phyloP scores from a whole-genome alignment of 2,888 invertebrate species.

The Ctena decussata region DNA sequence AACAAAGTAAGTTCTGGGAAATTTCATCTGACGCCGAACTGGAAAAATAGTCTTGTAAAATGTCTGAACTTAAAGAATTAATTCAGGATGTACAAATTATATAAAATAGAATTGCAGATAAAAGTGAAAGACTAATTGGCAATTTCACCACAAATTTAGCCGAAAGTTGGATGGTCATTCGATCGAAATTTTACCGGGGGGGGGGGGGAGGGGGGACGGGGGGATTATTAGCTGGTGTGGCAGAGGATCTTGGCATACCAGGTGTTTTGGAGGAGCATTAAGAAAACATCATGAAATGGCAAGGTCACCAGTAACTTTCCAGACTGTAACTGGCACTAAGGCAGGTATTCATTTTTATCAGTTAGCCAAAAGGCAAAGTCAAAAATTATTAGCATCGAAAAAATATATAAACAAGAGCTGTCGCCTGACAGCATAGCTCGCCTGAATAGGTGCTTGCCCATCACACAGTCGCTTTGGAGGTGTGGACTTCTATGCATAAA shows the following conservation, averaged over 20 bases:
- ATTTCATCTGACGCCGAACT: no score
- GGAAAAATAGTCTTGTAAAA: not conserved
- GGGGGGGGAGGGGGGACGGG: no score
- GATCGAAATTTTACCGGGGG: conserved; percentile 58
- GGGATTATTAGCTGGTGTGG: conserved; percentile 39
- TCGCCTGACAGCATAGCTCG: no score
- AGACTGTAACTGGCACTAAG: not conserved
- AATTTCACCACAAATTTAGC: conserved; percentile 56
- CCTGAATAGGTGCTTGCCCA: no score
- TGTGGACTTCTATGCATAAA: no score
- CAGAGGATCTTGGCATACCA: conserved; percentile 41
- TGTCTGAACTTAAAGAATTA: not conserved
- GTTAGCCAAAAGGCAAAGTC: not conserved
- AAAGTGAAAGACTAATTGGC: conserved; percentile 42
- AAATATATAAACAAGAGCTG: no score
- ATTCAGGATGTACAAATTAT: conserved; percentile 7
- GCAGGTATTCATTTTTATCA: not conserved
- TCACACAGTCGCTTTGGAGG: no score
- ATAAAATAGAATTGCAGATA: conserved; percentile 45
- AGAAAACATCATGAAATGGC: conserved; percentile 33
- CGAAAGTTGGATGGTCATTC: conserved; percentile 55
- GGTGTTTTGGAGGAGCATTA: conserved; percentile 50
- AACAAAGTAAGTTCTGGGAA: not conserved
- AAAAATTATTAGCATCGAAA: not conserved
- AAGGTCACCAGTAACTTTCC: conserved; percentile 33